A percentile compares a stretch with the other conserved stretches of the same genome.
Conservation (phyloP, 2,888 invertebrate genomes). For the Drosophila meridionalis region DNA sequence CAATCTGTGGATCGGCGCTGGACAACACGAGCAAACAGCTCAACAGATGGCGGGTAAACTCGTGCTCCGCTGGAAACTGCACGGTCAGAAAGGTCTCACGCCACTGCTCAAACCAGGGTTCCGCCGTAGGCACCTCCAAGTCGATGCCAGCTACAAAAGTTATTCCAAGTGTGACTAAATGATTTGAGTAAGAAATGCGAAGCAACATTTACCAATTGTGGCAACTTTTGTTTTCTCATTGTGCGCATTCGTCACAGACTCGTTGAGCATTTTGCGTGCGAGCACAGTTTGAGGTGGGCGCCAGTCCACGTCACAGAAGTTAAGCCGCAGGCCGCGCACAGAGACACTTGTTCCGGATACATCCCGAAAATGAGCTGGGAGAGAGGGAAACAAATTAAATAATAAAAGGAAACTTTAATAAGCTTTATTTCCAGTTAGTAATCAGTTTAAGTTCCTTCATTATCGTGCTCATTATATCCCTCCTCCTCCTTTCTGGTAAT, state of each 20-base stretch:
- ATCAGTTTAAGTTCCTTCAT: background rate
- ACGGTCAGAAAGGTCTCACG: constrained; percentile 95
- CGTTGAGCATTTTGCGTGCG: constrained; percentile 93
- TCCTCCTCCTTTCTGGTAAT: background rate
- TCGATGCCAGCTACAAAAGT: constrained; percentile 86
- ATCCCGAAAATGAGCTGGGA: constrained; percentile 92
- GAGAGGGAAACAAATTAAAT: background rate
- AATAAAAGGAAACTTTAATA: background rate
- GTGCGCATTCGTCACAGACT: constrained; percentile 89
- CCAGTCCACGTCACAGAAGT: constrained; percentile 92
- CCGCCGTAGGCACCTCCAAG: constrained; percentile 90
- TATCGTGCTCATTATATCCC: background rate
- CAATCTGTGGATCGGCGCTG: constrained; percentile 90
- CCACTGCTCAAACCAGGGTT: constrained; percentile 98
- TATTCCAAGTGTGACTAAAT: constrained; percentile 3
- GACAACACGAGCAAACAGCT: constrained; percentile 92
- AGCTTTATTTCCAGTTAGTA: background rate
- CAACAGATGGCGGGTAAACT: constrained; percentile 95
- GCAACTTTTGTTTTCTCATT: constrained; percentile 87
- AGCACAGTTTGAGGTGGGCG: constrained; percentile 92
- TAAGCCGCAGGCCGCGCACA: constrained; percentile 91
- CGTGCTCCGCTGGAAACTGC: constrained; percentile 96
- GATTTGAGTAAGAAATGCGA: background rate
- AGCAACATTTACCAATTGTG: constrained; percentile 86
- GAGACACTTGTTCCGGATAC: constrained; percentile 90